Conservation (phyloP, 2,797 vertebrate species). For the Austrolebias charrua region DNA sequence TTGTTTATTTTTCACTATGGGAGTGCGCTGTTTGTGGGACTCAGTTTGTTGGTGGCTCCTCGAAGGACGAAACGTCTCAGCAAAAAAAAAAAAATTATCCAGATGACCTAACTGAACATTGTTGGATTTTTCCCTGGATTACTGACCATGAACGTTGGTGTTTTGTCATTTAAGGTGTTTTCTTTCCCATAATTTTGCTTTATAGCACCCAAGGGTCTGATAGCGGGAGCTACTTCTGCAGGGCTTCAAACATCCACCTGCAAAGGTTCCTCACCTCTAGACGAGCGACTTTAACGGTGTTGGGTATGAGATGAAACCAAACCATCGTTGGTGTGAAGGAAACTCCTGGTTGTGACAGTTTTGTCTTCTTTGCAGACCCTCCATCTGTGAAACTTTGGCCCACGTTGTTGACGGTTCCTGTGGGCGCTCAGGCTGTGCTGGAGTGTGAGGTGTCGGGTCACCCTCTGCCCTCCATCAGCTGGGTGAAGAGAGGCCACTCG, state of each 20-base stretch:
- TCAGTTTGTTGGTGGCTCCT: too few species aligned
- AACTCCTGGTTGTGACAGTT: not conserved
- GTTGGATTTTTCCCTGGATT: too few species aligned
- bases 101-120: too few species aligned
- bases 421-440: constrained; percentile 71
- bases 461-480: constrained; percentile 74
- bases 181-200: constrained; percentile 1
- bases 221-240: constrained; percentile 79
- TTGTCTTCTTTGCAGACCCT: constrained; percentile 57
- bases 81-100: too few species aligned
- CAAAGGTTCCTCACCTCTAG: constrained; percentile 72
- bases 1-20: too few species aligned
- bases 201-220: constrained; percentile 72
- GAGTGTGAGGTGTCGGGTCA: constrained; percentile 77
- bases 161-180: too few species aligned
- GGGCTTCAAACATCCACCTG: constrained; percentile 71
- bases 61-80: too few species aligned
- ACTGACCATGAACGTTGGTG: too few species aligned
- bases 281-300: constrained; percentile 68
- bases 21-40: too few species aligned
- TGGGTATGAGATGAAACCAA: constrained; percentile 60
- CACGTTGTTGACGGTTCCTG: constrained; percentile 61
- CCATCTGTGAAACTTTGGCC: constrained; percentile 77
- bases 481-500: constrained; percentile 76
- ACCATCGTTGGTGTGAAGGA: not conserved